These are phyloP conservation scores for Sakesphorus luctuosus DNA, from an alignment of 2,113 vertebrate species.

Conservation along the genomic window DNA sequence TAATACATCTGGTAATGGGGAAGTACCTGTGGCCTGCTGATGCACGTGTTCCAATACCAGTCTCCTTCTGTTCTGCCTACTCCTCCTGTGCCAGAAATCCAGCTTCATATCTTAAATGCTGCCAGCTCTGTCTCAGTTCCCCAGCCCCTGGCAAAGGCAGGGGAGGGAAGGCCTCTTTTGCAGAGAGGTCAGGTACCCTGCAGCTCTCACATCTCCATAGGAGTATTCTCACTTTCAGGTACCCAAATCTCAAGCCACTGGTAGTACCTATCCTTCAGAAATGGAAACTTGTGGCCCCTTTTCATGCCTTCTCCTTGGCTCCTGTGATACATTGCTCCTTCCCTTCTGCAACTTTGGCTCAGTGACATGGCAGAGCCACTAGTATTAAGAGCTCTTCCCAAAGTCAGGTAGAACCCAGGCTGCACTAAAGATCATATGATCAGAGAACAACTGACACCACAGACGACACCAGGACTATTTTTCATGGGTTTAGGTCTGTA, in stretches of 20 bases:
- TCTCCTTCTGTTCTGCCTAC: not conserved
- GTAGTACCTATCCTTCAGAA: not conserved
- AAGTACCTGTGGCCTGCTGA: not conserved
- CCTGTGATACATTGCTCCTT: not conserved
- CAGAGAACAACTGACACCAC: not conserved
- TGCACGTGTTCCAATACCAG: not conserved
- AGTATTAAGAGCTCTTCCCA: not conserved
- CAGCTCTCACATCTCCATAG: not conserved
- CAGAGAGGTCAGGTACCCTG: not conserved
- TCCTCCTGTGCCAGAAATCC: not conserved
- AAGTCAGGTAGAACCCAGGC: not conserved
- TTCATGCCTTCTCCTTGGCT: not conserved
- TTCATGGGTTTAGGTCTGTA: not conserved
- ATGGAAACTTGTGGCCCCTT: not conserved
- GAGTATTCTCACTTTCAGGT: not conserved
- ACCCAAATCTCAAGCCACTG: not conserved
- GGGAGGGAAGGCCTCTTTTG: not conserved
- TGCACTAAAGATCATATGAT: fast-evolving
- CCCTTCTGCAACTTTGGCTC: not conserved
- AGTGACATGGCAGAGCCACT: not conserved
- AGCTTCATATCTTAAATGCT: not conserved
- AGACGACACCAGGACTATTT: not conserved
- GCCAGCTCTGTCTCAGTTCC: fast-evolving
- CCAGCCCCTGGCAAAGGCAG: fast-evolving
- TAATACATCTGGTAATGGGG: not conserved